Base-by-base conservation (phyloP, 2,113 vertebrate species). In the Salvelinus alpinus region DNA sequence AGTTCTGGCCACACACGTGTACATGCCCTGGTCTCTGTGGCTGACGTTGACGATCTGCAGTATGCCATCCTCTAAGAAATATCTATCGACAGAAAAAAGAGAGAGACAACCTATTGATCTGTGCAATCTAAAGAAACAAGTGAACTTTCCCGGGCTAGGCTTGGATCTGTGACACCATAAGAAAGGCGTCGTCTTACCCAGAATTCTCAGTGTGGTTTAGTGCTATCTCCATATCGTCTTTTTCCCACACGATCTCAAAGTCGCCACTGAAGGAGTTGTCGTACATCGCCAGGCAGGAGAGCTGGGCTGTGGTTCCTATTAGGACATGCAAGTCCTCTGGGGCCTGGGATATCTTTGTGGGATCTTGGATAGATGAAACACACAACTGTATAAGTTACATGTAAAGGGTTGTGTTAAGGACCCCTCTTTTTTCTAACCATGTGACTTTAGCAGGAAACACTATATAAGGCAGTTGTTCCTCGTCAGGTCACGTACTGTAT, bases 201-300 rank as follows among this genome's bases (percentile, higher is more conserved):
- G 92, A 89, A 68, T 92, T 89, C 47, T 93, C 93, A 0, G 94
- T 97, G 84, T 92, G 84, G 72, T 96, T 97, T 64, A 89, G 72
- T 78, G 85, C 81, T 72, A 98, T 89, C 75, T 91, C 87, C 25
- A 89, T 71, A 54, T 93, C 94, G 57, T 97, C 93, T 87, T 96
- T 97, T 76, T 93, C 93, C 98, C 98, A 99, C 60, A 92, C 92
- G 85, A 97, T 88, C 88, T 94, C 92, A 92, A 97, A 94, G 70
- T 94, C 95, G 31, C 90, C 80, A 81, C 83, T 92, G 87, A 98
- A 94, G 86, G 96, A 94, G 59, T 91, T 80, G 83, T 99, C 98
- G 13, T 94, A 96, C 77, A 91, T 88, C 77, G 91, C 93, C 66
- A 93, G 92, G 80, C 98, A 99, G 68, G 91, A 94, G 85, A 99